Evolutionary conservation across 2,797 vertebrate genomes (phyloP), one percentile per base, ranked within the genome.

Genomic region (Arnoldichthys spilopterus): DNA sequence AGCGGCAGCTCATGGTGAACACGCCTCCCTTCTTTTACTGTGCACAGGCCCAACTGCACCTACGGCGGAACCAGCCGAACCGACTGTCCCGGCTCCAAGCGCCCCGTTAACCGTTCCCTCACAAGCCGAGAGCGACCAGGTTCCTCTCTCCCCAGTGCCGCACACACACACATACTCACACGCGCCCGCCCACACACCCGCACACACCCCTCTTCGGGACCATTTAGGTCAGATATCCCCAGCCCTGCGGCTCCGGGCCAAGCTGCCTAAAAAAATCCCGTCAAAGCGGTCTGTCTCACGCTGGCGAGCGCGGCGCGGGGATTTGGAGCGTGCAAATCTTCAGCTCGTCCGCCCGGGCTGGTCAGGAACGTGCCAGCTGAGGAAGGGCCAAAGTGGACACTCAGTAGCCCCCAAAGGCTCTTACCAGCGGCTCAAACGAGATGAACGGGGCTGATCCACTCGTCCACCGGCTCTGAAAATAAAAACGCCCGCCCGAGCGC

Each of bases 191-290:
- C 45, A 59, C 73, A 72, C 43, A 3, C 81, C 32, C 75, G 58
- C 76, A 75, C 76, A 78, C 73, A 76, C 75, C 58, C 45, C 89
- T 90, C 90, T 90, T 91, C 91, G 89, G 87, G 83, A 91, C 88
- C 92, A 94, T 93, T 94, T 93, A 93, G 93, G 92, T 94, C 93
- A 94, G 86, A 92, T 92, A 91, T 92, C 91, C 91, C 81, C 80
- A 81, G 89, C 85, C 91, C 89, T 75, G 84, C 74, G 89, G 89
- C 90, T 89, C 87, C 87, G 82, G 90, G 91, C 89, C 84, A 82
- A 82, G 87, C 89, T 92, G 90, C 90, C 90, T 89, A 87, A 89
- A 92, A 91, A 92, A 91, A 92, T 91, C 92, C 87, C 86, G 85
- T 93, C 93, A 93, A 91, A 80, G 77, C 69, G 72, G 92, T 92